Evolutionary conservation across 2,797 vertebrate species (phyloP).

Genomic region (Zenarchopterus dispar): DNA sequence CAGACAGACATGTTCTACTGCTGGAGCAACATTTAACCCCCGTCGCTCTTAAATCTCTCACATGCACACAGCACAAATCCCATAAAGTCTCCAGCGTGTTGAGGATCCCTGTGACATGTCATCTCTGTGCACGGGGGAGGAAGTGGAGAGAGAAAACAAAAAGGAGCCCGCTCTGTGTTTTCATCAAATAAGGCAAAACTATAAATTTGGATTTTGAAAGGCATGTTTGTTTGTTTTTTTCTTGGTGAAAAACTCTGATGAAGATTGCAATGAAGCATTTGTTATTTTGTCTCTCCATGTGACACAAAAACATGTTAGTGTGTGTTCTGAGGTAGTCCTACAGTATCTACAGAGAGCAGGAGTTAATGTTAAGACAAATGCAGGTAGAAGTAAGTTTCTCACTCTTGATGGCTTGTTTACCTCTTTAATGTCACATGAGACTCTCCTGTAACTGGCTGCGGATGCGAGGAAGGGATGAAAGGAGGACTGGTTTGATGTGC

Average conservation of each 20-base stretch:
- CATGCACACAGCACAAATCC: not conserved
- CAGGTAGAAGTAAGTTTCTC: slow-evolving; percentile 2
- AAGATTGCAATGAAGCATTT: not conserved
- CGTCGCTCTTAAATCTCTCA: not conserved
- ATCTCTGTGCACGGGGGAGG: not conserved
- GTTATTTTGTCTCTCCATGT: not conserved
- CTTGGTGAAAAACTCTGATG: not conserved
- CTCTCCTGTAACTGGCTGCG: not conserved
- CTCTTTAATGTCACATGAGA: slow-evolving; percentile 9
- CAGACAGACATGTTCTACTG: too few species aligned
- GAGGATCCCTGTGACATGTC: too few species aligned
- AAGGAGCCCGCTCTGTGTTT: not conserved
- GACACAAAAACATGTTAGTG: slow-evolving; percentile 1
- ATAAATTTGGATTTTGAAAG: slow-evolving; percentile 10
- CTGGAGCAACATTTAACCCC: too few species aligned
- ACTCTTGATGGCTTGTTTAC: slow-evolving; percentile 27
- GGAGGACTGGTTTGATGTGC: slow-evolving; percentile 5
- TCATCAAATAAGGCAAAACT: slow-evolving; percentile 36
- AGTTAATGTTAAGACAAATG: slow-evolving; percentile 14
- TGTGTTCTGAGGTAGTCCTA: slow-evolving; percentile 63
- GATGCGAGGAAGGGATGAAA: slow-evolving; percentile 5
- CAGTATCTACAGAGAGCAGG: slow-evolving; percentile 12
- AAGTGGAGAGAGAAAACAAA: not conserved
- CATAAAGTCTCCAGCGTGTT: not conserved
- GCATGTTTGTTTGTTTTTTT: not conserved